Percentiles rank a stretch among this genome's conserved stretches.
Conservation (phyloP, 2,888 invertebrate genomes). For the Apamea anceps region DNA sequence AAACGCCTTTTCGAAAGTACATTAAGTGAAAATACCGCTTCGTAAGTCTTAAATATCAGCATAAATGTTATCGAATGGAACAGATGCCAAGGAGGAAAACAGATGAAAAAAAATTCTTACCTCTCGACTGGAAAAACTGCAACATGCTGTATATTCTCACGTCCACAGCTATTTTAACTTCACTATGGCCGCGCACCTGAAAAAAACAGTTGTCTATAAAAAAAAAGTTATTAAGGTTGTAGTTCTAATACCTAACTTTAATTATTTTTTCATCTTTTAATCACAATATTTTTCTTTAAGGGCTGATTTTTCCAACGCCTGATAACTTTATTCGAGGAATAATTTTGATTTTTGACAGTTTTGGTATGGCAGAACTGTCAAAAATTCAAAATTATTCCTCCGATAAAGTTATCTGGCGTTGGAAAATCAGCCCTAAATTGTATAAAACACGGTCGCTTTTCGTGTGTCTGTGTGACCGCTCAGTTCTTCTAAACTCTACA, state of each 20-base stretch:
- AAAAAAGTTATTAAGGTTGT: not conserved
- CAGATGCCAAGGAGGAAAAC: slow-evolving; percentile 3
- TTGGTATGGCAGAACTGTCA: too few relatives aligned
- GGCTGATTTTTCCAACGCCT: too few relatives aligned
- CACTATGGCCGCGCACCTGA: slow-evolving; percentile 80
- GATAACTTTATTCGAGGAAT: too few relatives aligned
- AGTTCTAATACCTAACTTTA: too few relatives aligned
- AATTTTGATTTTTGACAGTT: too few relatives aligned
- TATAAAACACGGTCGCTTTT: not conserved
- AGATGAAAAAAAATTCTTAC: slow-evolving; percentile 72
- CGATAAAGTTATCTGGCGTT: too few relatives aligned
- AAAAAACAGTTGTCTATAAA: slow-evolving; percentile 47
- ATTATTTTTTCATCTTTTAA: not conserved
- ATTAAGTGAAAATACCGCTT: slow-evolving; percentile 64
- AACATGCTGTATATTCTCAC: slow-evolving; percentile 73
- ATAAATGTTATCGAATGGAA: slow-evolving; percentile 60
- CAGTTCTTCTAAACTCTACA: not conserved
- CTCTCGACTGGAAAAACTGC: slow-evolving; percentile 71
- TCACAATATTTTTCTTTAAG: not conserved
- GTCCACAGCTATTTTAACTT: slow-evolving; percentile 73
- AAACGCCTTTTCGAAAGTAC: slow-evolving; percentile 41
- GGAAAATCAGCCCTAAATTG: not conserved
- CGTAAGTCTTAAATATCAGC: slow-evolving; percentile 62
- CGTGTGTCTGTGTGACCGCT: not conserved
- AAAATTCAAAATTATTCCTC: too few relatives aligned